Evolutionary conservation across 2,888 invertebrate genomes (phyloP).

Genomic region (Drosophila atripex): DNA sequence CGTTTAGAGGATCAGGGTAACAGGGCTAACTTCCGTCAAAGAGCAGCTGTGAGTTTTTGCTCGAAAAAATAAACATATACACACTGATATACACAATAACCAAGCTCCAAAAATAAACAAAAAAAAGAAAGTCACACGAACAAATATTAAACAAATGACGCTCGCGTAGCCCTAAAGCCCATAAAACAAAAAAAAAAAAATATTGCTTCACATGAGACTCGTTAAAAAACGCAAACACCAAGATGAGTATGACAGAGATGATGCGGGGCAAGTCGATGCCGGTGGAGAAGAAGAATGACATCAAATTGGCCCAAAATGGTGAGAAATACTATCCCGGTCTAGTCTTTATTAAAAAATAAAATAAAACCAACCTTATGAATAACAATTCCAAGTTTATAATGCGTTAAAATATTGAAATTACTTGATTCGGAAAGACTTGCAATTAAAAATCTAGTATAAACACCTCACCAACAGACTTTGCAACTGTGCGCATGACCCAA

Average conservation of each 20-base stretch:
- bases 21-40: constrained; percentile 28
- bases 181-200: neutral
- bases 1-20: constrained; percentile 39
- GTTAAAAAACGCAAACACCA: neutral
- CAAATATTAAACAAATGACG: constrained; percentile 7
- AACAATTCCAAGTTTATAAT: too few relatives aligned
- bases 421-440: too few relatives aligned
- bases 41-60: constrained; percentile 12
- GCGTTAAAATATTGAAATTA: too few relatives aligned
- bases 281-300: constrained; percentile 7
- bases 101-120: constrained; percentile 10
- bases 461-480: constrained; percentile 39
- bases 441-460: too few relatives aligned
- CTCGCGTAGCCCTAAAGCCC: neutral
- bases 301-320: constrained; percentile 35
- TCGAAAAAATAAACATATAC: constrained; percentile 7
- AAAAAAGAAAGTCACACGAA: constrained; percentile 3
- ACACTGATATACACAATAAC: constrained; percentile 14
- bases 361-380: too few relatives aligned
- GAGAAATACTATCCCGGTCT: neutral
- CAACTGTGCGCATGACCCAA: constrained; percentile 33
- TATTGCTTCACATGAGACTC: neutral
- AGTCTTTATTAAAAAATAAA: too few relatives aligned
- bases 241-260: constrained; percentile 37
- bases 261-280: constrained; percentile 22